These are phyloP conservation scores for Troides helena DNA, from an alignment of 2,888 invertebrate species.

Conservation along the genomic window DNA sequence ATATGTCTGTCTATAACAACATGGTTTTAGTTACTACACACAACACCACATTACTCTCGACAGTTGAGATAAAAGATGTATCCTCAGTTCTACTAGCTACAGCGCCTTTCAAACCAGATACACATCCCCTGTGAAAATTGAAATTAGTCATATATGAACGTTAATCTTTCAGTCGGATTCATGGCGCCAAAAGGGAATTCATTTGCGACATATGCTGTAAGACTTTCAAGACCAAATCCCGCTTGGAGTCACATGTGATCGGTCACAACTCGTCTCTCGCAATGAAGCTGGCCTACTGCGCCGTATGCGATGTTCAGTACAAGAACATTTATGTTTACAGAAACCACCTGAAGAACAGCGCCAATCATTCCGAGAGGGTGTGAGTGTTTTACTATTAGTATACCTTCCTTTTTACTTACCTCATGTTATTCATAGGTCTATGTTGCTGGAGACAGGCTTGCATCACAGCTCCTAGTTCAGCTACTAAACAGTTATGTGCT, in stretches of 20 bases:
- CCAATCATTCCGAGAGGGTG: slow-evolving; percentile 47
- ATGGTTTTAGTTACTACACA: too few species aligned
- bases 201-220: slow-evolving; percentile 47
- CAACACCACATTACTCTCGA: too few species aligned
- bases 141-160: not conserved
- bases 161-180: slow-evolving; percentile 50
- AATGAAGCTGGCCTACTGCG: slow-evolving; percentile 46
- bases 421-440: too few species aligned
- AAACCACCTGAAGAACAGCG: slow-evolving; percentile 52
- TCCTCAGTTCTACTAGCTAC: too few species aligned
- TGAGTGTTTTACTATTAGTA: slow-evolving; percentile 36
- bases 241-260: slow-evolving; percentile 49
- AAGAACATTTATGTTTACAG: slow-evolving; percentile 57
- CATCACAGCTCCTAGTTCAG: too few species aligned
- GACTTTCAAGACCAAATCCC: slow-evolving; percentile 44
- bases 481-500: too few species aligned
- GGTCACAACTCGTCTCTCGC: slow-evolving; percentile 43
- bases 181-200: slow-evolving; percentile 44
- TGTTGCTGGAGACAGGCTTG: too few species aligned
- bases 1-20: too few species aligned
- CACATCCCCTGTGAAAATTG: not conserved
- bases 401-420: not conserved
- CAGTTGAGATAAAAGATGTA: too few species aligned
- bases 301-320: slow-evolving; percentile 49
- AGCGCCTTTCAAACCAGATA: too few species aligned